Evolutionary conservation across 2,888 invertebrate species (phyloP).

Genomic region (Thecocarcelia acutangulata): DNA sequence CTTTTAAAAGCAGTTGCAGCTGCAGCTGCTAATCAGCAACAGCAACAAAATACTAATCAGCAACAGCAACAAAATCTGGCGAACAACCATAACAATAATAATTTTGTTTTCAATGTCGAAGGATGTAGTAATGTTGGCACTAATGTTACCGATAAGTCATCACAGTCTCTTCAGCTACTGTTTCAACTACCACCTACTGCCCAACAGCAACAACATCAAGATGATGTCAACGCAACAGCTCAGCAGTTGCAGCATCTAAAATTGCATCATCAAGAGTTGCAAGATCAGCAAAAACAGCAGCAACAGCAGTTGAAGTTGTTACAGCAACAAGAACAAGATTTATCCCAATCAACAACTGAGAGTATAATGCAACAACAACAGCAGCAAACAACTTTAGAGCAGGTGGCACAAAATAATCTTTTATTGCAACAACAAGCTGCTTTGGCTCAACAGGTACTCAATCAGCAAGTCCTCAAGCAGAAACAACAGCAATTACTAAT

Average conservation of each 20-base stretch:
- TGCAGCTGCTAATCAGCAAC: conserved; percentile 75
- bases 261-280: conserved; percentile 72
- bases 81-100: conserved; percentile 75
- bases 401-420: conserved; percentile 78
- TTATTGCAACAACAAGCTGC: conserved; percentile 78
- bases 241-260: conserved; percentile 74
- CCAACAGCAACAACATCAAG: conserved; percentile 74
- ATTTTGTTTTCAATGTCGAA: conserved; percentile 81
- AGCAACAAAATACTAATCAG: conserved; percentile 73
- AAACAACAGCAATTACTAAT: conserved; percentile 82
- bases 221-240: conserved; percentile 71
- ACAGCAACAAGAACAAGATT: conserved; percentile 75
- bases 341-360: conserved; percentile 73
- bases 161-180: conserved; percentile 80
- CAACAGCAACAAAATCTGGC: conserved; percentile 73
- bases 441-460: conserved; percentile 75
- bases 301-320: conserved; percentile 74
- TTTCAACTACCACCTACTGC: conserved; percentile 80
- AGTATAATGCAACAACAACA: conserved; percentile 74
- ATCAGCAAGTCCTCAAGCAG: conserved; percentile 77
- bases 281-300: conserved; percentile 73
- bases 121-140: conserved; percentile 72
- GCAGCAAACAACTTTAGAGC: conserved; percentile 77
- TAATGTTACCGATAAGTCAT: conserved; percentile 76
- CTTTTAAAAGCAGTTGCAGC: conserved; percentile 78